Conservation (phyloP, 2,113 vertebrate species). For the Arenaria interpres region DNA sequence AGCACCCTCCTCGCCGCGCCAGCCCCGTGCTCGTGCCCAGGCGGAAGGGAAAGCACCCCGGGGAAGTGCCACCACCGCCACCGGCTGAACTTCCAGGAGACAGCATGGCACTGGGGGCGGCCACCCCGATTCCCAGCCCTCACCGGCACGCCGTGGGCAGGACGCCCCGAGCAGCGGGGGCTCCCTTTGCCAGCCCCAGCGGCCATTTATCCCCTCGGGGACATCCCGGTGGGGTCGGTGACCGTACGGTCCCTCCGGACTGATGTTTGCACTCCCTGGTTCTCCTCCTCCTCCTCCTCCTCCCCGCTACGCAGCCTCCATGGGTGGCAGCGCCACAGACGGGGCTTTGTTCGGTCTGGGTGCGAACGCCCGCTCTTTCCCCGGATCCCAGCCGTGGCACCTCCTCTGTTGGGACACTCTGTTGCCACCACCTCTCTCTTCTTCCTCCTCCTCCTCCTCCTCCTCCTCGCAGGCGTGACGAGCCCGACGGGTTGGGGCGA, state of each 20-base stretch:
- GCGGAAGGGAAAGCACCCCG: accelerated
- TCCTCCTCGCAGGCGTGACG: neutral
- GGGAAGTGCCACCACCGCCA: accelerated
- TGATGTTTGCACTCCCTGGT: neutral
- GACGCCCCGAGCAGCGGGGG: neutral
- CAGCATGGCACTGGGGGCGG: neutral
- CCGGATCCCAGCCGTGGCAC: neutral
- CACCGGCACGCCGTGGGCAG: neutral
- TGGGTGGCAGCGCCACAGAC: neutral
- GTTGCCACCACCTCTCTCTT: neutral
- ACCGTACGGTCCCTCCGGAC: neutral
- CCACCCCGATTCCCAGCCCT: accelerated
- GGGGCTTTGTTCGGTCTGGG: neutral
- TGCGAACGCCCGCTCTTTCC: neutral
- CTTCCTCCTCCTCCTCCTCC: neutral
- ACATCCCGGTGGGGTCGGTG: neutral
- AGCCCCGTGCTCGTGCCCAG: neutral
- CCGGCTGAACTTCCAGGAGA: neutral
- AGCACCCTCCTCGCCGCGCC: accelerated
- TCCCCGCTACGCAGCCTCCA: neutral
- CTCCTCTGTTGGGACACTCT: neutral
- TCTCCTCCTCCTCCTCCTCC: neutral
- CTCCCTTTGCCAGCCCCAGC: neutral
- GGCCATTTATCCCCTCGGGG: accelerated
- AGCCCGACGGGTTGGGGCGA: neutral